Conservation (phyloP, 2,888 invertebrate species). For the Nomada fucata region DNA sequence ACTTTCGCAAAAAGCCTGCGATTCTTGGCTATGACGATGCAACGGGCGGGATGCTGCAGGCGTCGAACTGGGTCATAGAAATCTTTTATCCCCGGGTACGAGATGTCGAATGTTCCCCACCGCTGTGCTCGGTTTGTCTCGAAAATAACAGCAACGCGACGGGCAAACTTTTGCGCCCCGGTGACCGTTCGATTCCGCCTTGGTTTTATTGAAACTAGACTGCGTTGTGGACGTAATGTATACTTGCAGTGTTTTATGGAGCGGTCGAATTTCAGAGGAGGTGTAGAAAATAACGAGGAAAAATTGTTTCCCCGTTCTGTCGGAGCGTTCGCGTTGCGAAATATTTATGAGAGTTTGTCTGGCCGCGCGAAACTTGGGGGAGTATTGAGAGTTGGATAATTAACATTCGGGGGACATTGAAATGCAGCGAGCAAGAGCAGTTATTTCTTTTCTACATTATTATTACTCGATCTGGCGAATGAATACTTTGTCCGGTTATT, state of each 20-base stretch:
- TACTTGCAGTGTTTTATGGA: neutral
- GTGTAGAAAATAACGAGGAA: neutral
- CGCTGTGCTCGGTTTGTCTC: neutral
- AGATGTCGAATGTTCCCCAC: constrained; percentile 7
- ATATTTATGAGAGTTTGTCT: no score
- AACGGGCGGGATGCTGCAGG: constrained; percentile 25
- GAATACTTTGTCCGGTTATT: constrained; percentile 2
- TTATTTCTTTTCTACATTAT: neutral
- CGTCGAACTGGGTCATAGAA: constrained; percentile 61
- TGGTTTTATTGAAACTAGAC: neutral
- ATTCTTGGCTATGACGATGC: constrained; percentile 1
- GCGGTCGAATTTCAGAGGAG: neutral
- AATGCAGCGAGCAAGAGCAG: neutral
- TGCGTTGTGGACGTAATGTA: neutral
- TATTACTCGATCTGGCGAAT: neutral
- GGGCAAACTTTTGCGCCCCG: constrained; percentile 6
- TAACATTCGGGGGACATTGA: neutral
- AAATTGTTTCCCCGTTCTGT: neutral
- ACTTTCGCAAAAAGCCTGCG: constrained; percentile 54
- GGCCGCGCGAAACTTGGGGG: neutral
- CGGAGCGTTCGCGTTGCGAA: no score
- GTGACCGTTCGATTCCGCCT: neutral
- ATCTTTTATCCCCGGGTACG: constrained; percentile 28
- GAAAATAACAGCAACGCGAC: constrained; percentile 23
- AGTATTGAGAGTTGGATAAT: neutral